These are phyloP conservation scores for Zygothrica quintamaculata DNA, from an alignment of 2,888 invertebrate genomes.

Conservation along the genomic window DNA sequence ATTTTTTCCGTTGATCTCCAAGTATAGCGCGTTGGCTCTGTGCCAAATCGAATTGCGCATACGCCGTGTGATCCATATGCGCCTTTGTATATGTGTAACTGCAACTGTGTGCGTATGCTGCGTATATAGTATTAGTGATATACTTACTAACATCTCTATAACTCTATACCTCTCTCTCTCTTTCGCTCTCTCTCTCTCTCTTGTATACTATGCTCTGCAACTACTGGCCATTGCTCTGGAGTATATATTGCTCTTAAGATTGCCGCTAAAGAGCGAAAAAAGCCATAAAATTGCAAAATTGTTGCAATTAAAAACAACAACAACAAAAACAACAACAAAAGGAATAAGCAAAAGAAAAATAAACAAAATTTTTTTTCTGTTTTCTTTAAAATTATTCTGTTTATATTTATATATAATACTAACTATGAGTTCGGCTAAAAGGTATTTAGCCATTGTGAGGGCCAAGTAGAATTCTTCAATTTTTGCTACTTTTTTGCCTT, in stretches of 20 bases:
- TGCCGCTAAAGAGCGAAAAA: conserved; percentile 25
- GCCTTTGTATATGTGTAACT: conserved; percentile 49
- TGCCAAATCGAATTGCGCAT: conserved; percentile 86
- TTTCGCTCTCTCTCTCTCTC: no score
- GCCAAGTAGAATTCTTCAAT: conserved; percentile 3
- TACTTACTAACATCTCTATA: no score
- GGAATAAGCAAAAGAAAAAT: conserved; percentile 21
- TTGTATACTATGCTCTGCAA: not conserved
- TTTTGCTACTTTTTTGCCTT: no score
- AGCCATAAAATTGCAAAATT: not conserved
- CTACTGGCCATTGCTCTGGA: conserved; percentile 52
- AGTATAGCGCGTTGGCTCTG: conserved; percentile 93
- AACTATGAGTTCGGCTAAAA: conserved; percentile 19
- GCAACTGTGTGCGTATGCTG: conserved; percentile 27
- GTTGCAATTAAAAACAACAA: conserved; percentile 46
- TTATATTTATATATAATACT: conserved; percentile 14
- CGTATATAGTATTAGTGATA: conserved; percentile 15
- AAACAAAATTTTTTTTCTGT: conserved; percentile 4
- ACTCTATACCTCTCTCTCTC: no score
- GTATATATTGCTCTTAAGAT: conserved; percentile 36
- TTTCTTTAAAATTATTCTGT: conserved; percentile 2
- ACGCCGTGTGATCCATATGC: conserved; percentile 83
- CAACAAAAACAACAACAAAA: conserved; percentile 37
- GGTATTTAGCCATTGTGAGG: conserved; percentile 26
- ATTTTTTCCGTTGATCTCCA: conserved; percentile 88